phyloP scores from a whole-genome alignment of 2,888 invertebrate species.

The Sericinus montela region DNA sequence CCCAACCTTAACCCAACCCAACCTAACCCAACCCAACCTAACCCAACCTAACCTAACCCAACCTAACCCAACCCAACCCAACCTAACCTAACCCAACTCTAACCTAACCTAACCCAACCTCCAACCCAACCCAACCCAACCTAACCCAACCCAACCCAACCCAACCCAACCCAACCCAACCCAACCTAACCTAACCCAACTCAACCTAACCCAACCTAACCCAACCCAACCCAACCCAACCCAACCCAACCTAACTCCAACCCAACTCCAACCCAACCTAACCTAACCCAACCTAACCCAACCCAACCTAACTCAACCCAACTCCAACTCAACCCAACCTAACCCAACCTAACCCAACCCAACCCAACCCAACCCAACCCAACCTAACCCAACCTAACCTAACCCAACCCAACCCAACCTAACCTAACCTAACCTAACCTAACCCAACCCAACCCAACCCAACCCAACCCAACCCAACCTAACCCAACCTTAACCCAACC shows the following conservation, averaged over 20 bases:
- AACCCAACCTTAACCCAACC: neutral
- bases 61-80: too few relatives aligned
- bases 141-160: conserved; percentile 26
- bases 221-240: conserved; percentile 25
- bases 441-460: too few relatives aligned
- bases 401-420: too few relatives aligned
- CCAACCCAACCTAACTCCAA: conserved; percentile 22
- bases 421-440: conserved; percentile 6
- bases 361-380: conserved; percentile 6
- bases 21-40: conserved; percentile 18
- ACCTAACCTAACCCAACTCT: too few relatives aligned
- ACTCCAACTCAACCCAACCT: conserved; percentile 25
- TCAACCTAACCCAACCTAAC: conserved; percentile 26
- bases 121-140: too few relatives aligned
- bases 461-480: conserved; percentile 1
- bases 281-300: conserved; percentile 25
- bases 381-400: too few relatives aligned
- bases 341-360: conserved; percentile 20
- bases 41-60: conserved; percentile 7
- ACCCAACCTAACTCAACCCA: conserved; percentile 23
- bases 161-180: too few relatives aligned
- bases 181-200: too few relatives aligned
- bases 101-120: too few relatives aligned
- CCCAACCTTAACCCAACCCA: conserved; percentile 20
- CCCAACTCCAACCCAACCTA: too few relatives aligned